These are phyloP conservation scores for Microctenopoma lineatum DNA, from an alignment of 2,797 vertebrate species.

Conservation along the genomic window DNA sequence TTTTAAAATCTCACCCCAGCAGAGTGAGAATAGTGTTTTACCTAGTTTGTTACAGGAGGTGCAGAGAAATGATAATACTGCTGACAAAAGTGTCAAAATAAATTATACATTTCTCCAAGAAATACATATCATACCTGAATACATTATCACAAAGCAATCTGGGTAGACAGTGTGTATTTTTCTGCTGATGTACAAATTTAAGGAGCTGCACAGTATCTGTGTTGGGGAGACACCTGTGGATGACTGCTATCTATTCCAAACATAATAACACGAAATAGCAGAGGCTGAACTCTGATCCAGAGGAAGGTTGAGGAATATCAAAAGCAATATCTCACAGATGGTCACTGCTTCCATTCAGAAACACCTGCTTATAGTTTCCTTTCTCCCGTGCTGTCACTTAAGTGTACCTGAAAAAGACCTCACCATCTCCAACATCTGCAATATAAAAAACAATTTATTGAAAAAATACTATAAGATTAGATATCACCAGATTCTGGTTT, in stretches of 20 bases:
- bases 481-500: slow-evolving; percentile 23
- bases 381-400: slow-evolving; percentile 23
- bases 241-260: slow-evolving; percentile 62
- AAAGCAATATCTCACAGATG: slow-evolving; percentile 63
- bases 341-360: slow-evolving; percentile 46
- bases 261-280: slow-evolving; percentile 69
- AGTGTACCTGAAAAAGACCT: slow-evolving; percentile 20
- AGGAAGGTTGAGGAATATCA: slow-evolving; percentile 55
- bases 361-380: slow-evolving; percentile 41
- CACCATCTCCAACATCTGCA: slow-evolving; percentile 12
- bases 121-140: slow-evolving; percentile 79
- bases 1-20: slow-evolving; percentile 70
- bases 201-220: slow-evolving; percentile 43
- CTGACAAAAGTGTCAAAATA: slow-evolving; percentile 75
- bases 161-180: slow-evolving; percentile 65
- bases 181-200: slow-evolving; percentile 64
- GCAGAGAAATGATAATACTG: slow-evolving; percentile 67
- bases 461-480: background rate
- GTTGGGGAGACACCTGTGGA: slow-evolving; percentile 67
- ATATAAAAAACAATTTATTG: slow-evolving; percentile 1
- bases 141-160: slow-evolving; percentile 78
- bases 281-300: slow-evolving; percentile 68
- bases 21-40: slow-evolving; percentile 71
- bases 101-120: slow-evolving; percentile 69
- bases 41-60: slow-evolving; percentile 64